Conservation (phyloP, 2,888 invertebrate species). For the Pardosa pseudoannulata region DNA sequence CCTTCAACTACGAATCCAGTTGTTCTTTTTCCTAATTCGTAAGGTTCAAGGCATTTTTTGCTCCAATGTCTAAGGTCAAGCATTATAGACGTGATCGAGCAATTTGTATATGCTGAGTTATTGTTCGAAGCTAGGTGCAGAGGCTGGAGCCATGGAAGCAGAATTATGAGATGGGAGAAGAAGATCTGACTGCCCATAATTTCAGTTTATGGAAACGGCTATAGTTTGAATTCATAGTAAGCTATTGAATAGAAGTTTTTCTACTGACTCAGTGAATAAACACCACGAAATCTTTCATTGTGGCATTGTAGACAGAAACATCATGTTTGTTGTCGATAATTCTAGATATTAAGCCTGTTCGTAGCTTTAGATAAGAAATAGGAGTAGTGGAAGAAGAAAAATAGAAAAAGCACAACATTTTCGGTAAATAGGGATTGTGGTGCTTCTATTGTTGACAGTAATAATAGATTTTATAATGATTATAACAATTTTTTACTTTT, state of each 20-base stretch:
- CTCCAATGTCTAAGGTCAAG: not conserved
- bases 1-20: not conserved
- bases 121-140: not conserved
- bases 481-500: too few species aligned
- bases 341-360: too few species aligned
- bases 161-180: not conserved
- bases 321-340: too few species aligned
- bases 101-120: conserved; percentile 2
- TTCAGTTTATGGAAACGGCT: not conserved
- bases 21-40: not conserved
- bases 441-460: too few species aligned
- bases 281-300: too few species aligned
- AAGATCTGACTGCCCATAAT: not conserved
- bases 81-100: not conserved
- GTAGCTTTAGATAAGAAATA: too few species aligned
- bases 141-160: not conserved
- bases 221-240: not conserved
- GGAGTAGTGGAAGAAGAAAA: too few species aligned
- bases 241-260: not conserved
- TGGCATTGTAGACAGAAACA: too few species aligned
- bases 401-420: too few species aligned
- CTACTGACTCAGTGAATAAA: not conserved
- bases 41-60: not conserved
- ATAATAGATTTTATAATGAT: too few species aligned
- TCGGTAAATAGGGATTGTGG: too few species aligned